Evolutionary conservation across 2,888 invertebrate species (phyloP).

Genomic region (Cotesia congregata): DNA sequence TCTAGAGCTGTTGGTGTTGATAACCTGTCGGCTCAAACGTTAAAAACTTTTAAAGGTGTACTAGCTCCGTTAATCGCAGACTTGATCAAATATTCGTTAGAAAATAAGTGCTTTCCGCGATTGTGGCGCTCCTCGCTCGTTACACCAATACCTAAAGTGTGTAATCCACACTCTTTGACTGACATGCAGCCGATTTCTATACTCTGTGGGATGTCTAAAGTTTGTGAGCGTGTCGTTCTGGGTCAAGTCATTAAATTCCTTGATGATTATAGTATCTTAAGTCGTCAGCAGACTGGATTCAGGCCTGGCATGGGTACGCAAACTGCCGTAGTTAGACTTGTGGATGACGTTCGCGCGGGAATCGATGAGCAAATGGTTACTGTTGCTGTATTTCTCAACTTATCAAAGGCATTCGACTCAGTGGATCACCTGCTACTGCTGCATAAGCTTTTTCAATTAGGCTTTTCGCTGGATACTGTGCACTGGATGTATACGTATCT

Average conservation of each 20-base stretch:
- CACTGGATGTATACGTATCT: conserved; percentile 24
- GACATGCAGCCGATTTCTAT: not conserved
- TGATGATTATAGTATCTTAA: not conserved
- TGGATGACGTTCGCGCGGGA: conserved; percentile 20
- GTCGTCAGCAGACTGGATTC: conserved; percentile 21
- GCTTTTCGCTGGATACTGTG: not conserved
- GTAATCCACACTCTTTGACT: not conserved
- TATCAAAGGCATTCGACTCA: conserved; percentile 29
- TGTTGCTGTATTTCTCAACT: conserved; percentile 21
- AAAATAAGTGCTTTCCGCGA: not conserved
- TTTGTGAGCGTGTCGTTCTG: not conserved
- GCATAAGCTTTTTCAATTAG: not conserved
- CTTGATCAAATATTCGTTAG: not conserved
- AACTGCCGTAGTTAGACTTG: conserved; percentile 19
- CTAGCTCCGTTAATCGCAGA: no score
- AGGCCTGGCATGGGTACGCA: conserved; percentile 33
- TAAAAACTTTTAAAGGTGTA: no score
- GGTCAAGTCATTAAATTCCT: not conserved
- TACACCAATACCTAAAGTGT: not conserved
- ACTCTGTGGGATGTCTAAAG: not conserved
- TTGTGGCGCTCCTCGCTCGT: not conserved
- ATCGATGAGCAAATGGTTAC: conserved; percentile 18
- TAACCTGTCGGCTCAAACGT: no score
- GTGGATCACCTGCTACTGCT: conserved; percentile 13
- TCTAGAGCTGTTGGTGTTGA: no score